Evolutionary conservation across 2,888 invertebrate species (phyloP).

Genomic region (Amblyteles armatorius): DNA sequence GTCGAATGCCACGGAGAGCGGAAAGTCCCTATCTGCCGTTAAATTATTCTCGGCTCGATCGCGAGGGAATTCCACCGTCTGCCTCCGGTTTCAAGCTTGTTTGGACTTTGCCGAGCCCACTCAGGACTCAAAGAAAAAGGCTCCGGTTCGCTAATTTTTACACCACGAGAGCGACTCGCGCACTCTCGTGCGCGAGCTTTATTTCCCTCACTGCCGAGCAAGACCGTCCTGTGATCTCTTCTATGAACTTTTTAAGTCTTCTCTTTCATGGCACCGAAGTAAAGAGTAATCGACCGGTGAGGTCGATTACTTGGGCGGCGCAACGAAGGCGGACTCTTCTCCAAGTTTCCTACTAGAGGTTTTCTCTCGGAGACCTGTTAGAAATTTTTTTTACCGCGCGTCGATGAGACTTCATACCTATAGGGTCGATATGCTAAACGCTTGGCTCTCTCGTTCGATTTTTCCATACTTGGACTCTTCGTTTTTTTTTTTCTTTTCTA

Average conservation of each 20-base stretch:
- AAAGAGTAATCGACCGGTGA: conserved; percentile 33
- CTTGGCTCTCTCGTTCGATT: conserved; percentile 29
- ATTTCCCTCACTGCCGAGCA: conserved; percentile 4
- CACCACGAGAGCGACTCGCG: neutral
- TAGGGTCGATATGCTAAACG: conserved; percentile 41
- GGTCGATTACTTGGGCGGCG: neutral
- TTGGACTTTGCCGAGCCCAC: neutral
- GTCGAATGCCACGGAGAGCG: conserved; percentile 53
- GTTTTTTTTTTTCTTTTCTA: conserved; percentile 35
- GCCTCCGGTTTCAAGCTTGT: conserved; percentile 6
- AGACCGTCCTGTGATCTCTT: neutral
- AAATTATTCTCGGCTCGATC: conserved; percentile 37
- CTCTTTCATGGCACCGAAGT: neutral
- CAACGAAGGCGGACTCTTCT: neutral
- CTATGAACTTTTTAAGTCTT: conserved; percentile 21
- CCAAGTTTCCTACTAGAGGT: conserved; percentile 24
- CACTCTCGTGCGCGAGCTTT: neutral
- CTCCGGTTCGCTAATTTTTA: no score
- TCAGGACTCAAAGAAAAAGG: no score
- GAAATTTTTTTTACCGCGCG: conserved; percentile 1
- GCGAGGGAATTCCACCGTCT: conserved; percentile 35
- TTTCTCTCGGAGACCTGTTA: neutral
- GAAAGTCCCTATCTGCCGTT: conserved; percentile 35
- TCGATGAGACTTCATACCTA: neutral
- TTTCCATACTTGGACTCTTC: conserved; percentile 37